Conservation (phyloP, 2,888 invertebrate species). For the Carpatolechia fugitivella region DNA sequence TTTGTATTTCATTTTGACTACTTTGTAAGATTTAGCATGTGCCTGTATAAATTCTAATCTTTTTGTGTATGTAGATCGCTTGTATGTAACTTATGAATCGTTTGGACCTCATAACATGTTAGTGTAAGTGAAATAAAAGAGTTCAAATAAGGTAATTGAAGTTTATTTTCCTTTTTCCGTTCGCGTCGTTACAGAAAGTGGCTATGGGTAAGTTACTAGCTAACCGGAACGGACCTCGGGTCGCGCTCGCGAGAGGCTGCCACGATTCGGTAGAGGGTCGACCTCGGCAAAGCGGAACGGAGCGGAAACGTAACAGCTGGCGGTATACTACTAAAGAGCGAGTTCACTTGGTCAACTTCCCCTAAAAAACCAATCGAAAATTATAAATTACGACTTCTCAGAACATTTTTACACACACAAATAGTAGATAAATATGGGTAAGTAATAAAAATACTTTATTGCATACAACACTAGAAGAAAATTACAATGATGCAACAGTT, state of each 20-base stretch:
- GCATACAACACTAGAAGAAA: too few relatives aligned
- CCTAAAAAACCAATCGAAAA: too few relatives aligned
- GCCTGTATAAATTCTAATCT: constrained; percentile 20
- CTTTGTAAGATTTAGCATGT: too few relatives aligned
- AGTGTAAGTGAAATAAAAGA: constrained; percentile 24
- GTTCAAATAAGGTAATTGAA: constrained; percentile 10
- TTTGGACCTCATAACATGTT: constrained; percentile 7
- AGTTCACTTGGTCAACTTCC: too few relatives aligned
- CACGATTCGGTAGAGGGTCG: constrained; percentile 15
- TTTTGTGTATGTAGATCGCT: constrained; percentile 23
- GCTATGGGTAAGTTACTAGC: background rate
- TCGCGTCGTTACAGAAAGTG: background rate
- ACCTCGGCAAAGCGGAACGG: constrained; percentile 15
- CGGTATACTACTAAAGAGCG: background rate
- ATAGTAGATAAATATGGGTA: too few relatives aligned
- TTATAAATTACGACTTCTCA: background rate
- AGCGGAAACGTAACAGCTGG: constrained; percentile 14
- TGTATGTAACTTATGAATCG: background rate
- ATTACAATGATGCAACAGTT: too few relatives aligned
- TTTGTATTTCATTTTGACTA: too few relatives aligned
- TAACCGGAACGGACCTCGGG: background rate
- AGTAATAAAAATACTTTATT: too few relatives aligned
- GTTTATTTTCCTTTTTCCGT: constrained; percentile 2
- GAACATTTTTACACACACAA: too few relatives aligned
- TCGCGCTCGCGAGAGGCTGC: constrained; percentile 3